Base-by-base conservation (phyloP, 1,140 invertebrate species). In the Drosophila rhopaloa region DNA sequence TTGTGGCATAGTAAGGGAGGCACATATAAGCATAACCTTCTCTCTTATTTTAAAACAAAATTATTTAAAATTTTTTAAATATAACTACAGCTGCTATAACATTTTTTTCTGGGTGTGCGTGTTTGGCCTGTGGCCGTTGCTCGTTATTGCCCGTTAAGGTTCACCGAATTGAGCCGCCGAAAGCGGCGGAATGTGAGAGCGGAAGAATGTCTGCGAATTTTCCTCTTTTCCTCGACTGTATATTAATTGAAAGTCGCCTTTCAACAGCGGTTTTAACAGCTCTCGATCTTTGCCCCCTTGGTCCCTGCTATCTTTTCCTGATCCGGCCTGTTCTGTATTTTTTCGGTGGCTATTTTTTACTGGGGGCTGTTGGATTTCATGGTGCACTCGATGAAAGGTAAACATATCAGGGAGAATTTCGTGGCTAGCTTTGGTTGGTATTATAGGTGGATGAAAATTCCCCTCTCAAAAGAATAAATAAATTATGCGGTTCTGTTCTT, bases 111-210 rank as follows among this genome's bases (percentile, higher is more conserved):
- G 8, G 7, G 29, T 32, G 29, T 32, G 61, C 56, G 48, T 74
- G 73, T 74, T 86, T 76, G 79, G 76, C 83, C 83, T 79, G 79
- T 82, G 83, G 82, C 82, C 75, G 76, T 65, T 76, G 60, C 62
- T 86, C 83, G 82, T 86, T 86, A 86, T 82, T 86, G 83, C 55
- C 83, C 71, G 82, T 88, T 82, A 88, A 79, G 83, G 79, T 81
- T 79, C 79, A 67, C 79, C 61, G 75, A 81, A 81, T 81, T 78
- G 81, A 80, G 81, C 55, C 68, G 48, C 60, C 47, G 27, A 65
- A 50, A 53, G 38, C 44, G 41, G 13, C 46, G 19, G 50, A 76
- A 61, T 59, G 61, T 35, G 60, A 63, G 46, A 61, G 61, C 48
- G 58, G 68, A 37, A 53, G 61, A 58, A 66, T 76, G 72, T 66